These are phyloP conservation scores for Rallus limicola DNA, from an alignment of 2,113 vertebrate species.

Conservation along the genomic window DNA sequence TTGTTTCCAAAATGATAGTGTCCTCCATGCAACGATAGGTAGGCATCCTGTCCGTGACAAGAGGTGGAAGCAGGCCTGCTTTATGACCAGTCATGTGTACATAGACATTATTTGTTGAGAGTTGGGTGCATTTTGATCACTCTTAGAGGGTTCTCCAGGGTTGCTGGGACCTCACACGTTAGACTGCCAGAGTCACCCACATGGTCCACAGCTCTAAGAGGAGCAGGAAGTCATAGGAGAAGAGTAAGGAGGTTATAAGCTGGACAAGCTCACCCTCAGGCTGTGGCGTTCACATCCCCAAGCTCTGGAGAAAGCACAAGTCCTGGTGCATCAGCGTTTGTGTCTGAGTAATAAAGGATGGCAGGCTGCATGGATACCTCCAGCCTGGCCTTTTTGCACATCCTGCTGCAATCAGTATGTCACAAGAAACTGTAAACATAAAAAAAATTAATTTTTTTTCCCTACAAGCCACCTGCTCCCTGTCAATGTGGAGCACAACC, in stretches of 20 bases:
- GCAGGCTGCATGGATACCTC: neutral
- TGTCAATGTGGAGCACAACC: neutral
- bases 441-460: neutral
- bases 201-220: neutral
- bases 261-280: accelerated
- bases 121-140: neutral
- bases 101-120: neutral
- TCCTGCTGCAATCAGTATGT: conserved; percentile 11
- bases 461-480: conserved; percentile 36
- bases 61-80: neutral
- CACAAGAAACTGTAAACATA: neutral
- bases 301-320: neutral
- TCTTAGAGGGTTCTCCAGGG: neutral
- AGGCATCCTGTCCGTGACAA: accelerated
- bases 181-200: neutral
- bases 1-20: neutral
- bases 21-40: neutral
- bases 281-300: accelerated
- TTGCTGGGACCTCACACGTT: neutral
- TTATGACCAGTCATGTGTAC: accelerated
- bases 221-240: neutral
- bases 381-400: neutral
- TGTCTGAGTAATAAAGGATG: neutral
- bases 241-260: neutral
- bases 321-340: neutral